Conservation (phyloP, 2,888 invertebrate species). For the Lutraria lutraria region DNA sequence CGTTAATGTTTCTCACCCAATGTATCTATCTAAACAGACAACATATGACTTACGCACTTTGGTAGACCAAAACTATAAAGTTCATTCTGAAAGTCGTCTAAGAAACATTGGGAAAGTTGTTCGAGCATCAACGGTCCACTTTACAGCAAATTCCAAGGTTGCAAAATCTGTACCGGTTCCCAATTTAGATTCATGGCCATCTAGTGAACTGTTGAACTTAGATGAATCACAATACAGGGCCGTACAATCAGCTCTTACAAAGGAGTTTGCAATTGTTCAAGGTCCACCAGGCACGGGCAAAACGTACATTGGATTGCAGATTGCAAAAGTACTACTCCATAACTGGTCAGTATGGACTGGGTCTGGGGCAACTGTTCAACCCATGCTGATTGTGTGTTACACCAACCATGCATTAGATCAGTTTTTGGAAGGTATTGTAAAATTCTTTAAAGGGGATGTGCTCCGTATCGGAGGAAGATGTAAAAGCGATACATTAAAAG, state of each 20-base stretch:
- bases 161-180: conserved; percentile 26
- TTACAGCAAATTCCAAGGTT: neutral
- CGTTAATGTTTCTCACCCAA: conserved; percentile 64
- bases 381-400: conserved; percentile 84
- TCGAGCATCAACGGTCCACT: neutral
- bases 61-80: conserved; percentile 26
- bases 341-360: conserved; percentile 76
- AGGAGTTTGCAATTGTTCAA: conserved; percentile 84
- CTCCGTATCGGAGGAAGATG: conserved; percentile 83
- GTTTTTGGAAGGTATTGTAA: conserved; percentile 82
- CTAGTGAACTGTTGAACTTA: conserved; percentile 73
- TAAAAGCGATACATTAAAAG: conserved; percentile 69
- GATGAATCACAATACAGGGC: conserved; percentile 83
- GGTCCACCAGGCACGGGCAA: conserved; percentile 96
- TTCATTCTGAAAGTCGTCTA: neutral
- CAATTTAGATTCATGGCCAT: conserved; percentile 77
- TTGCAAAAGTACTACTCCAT: conserved; percentile 88
- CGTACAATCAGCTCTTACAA: conserved; percentile 80
- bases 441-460: conserved; percentile 72
- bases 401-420: conserved; percentile 86
- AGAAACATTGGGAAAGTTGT: neutral
- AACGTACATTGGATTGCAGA: conserved; percentile 92
- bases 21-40: conserved; percentile 60
- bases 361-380: conserved; percentile 70
- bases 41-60: conserved; percentile 61